phyloP scores from a whole-genome alignment of 1,140 invertebrate species.

The Drosophila neocordata region DNA sequence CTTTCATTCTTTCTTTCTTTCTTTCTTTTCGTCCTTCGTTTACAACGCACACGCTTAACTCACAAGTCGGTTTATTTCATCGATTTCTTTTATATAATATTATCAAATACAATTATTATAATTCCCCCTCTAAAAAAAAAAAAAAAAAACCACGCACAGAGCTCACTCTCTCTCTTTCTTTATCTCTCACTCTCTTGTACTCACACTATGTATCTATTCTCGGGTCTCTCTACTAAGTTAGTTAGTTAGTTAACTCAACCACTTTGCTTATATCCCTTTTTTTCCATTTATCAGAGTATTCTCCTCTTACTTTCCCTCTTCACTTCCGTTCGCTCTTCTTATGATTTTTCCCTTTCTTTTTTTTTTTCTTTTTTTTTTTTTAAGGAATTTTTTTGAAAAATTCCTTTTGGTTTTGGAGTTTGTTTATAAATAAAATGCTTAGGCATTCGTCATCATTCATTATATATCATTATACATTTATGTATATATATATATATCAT shows the following conservation, averaged over 20 bases:
- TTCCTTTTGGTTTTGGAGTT: conserved; percentile 31
- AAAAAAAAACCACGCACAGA: conserved; percentile 35
- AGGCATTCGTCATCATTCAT: conserved; percentile 23
- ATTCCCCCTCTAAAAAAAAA: conserved; percentile 45
- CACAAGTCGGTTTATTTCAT: conserved; percentile 46
- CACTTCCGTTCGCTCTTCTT: too few relatives aligned
- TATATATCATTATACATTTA: background rate
- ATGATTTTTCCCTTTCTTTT: conserved; percentile 33
- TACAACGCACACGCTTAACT: conserved; percentile 73
- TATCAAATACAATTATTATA: conserved; percentile 25
- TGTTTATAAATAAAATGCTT: conserved; percentile 63
- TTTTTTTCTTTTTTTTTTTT: conserved; percentile 26
- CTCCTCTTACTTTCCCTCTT: background rate
- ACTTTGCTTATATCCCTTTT: conserved; percentile 1
- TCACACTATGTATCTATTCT: too few relatives aligned
- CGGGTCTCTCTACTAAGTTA: background rate
- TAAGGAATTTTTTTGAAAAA: conserved; percentile 71
- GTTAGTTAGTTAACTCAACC: conserved; percentile 11
- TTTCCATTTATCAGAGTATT: conserved; percentile 1
- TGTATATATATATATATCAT: conserved; percentile 35
- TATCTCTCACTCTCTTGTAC: background rate
- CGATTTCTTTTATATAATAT: conserved; percentile 16
- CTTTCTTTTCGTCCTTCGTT: conserved; percentile 50
- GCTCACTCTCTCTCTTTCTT: conserved; percentile 2
- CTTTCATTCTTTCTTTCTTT: conserved; percentile 9